These are phyloP conservation scores for Gila orcuttii DNA, from an alignment of 2,113 vertebrate genomes.

Conservation along the genomic window DNA sequence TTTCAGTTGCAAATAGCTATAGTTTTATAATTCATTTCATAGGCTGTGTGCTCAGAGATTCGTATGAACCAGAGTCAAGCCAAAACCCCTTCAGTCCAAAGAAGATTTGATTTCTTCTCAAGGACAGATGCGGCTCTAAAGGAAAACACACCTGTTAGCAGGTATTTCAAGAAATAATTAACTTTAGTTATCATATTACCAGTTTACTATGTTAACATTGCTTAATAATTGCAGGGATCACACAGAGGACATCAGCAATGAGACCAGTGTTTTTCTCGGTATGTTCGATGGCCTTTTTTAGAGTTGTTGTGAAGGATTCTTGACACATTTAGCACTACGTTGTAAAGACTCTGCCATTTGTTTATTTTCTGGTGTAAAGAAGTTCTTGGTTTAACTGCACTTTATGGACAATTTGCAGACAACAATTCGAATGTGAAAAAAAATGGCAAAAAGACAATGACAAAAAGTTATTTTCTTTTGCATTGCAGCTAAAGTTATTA, in stretches of 20 bases:
- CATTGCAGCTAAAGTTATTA: neutral
- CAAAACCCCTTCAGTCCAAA: neutral
- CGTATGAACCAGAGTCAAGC: conserved; percentile 39
- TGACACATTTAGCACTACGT: neutral
- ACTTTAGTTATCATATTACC: neutral
- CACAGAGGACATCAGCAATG: conserved; percentile 72
- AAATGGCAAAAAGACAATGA: neutral
- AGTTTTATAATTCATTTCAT: neutral
- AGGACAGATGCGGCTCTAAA: conserved; percentile 5
- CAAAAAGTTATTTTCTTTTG: neutral
- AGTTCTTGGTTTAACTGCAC: neutral
- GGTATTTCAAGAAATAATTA: conserved; percentile 55
- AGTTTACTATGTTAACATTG: neutral
- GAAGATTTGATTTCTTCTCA: conserved; percentile 69
- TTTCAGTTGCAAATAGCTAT: neutral
- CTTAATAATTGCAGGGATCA: conserved; percentile 52
- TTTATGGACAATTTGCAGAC: neutral
- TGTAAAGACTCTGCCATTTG: neutral
- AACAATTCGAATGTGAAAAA: neutral
- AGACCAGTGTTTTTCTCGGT: conserved; percentile 82
- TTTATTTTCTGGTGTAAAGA: neutral
- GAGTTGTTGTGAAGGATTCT: conserved; percentile 37
- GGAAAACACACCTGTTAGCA: conserved; percentile 45
- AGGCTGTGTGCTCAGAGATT: conserved; percentile 48
- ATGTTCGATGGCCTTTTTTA: conserved; percentile 96